phyloP scores from a whole-genome alignment of 2,888 invertebrate genomes.

The Stomorhina lunata region DNA sequence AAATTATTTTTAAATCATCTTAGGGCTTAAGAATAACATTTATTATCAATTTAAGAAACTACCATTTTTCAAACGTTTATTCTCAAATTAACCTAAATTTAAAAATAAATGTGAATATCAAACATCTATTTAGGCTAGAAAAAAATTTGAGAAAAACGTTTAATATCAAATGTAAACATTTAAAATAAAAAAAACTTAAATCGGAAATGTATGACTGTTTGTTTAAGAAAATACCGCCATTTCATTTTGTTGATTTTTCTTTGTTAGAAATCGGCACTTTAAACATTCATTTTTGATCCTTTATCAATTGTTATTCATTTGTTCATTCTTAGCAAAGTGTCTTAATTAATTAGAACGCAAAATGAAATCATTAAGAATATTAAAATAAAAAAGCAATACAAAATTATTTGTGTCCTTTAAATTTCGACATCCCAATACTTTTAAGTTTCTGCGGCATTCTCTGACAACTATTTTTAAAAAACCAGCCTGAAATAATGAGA shows the following conservation, averaged over 20 bases:
- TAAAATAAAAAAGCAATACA: no score
- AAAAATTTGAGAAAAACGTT: no score
- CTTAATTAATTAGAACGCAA: constrained; percentile 69
- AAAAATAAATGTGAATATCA: no score
- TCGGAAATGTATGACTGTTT: constrained; percentile 15
- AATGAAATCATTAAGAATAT: constrained; percentile 29
- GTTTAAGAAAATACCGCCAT: background rate
- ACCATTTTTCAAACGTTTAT: no score
- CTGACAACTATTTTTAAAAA: constrained; percentile 50
- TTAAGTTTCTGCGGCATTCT: constrained; percentile 34
- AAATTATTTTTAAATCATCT: no score
- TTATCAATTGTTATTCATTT: constrained; percentile 29
- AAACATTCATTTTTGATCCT: constrained; percentile 35
- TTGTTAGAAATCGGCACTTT: constrained; percentile 4
- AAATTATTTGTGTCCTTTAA: background rate
- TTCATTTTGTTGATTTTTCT: background rate
- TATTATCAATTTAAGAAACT: no score
- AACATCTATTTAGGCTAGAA: no score
- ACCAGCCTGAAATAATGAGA: constrained; percentile 61
- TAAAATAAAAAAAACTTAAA: no score
- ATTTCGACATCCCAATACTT: constrained; percentile 50
- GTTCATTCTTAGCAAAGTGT: constrained; percentile 61
- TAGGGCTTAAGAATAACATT: no score
- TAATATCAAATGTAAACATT: no score
- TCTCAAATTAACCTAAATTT: no score